Conservation (phyloP, 2,113 vertebrate species). For the Heterocephalus glaber region DNA sequence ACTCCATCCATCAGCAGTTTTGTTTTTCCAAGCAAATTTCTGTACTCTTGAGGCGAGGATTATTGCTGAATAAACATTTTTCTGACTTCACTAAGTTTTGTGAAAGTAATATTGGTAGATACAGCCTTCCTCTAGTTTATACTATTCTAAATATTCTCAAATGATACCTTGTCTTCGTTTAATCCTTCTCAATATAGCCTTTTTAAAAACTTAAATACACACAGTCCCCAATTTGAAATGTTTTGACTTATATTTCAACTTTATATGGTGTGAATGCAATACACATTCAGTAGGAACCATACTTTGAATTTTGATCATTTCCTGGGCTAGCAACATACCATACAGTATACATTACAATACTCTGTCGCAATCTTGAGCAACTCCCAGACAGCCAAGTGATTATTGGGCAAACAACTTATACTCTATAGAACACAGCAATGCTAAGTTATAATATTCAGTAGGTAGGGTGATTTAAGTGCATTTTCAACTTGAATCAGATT, state of each 20-base stretch:
- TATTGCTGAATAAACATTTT: conserved; percentile 44
- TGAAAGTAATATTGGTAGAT: conserved; percentile 37
- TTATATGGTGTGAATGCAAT: neutral
- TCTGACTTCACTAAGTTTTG: conserved; percentile 45
- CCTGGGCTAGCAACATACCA: neutral
- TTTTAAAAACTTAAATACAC: conserved; percentile 12
- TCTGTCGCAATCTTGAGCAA: neutral
- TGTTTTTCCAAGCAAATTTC: conserved; percentile 37
- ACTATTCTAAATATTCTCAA: conserved; percentile 46
- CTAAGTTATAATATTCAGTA: neutral
- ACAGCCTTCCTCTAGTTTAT: conserved; percentile 19
- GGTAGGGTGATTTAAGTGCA: neutral
- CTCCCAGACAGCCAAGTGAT: neutral
- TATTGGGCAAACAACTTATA: neutral
- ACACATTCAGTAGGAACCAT: neutral
- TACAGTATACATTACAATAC: neutral
- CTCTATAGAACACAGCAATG: neutral
- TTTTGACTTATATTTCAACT: neutral
- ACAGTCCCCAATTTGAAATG: neutral
- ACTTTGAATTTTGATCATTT: neutral
- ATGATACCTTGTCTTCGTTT: neutral
- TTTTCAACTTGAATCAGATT: neutral
- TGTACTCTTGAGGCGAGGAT: neutral
- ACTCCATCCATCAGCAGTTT: neutral
- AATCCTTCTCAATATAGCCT: neutral